phyloP scores from a whole-genome alignment of 2,797 vertebrate species.

The Rhynchotus rufescens region DNA sequence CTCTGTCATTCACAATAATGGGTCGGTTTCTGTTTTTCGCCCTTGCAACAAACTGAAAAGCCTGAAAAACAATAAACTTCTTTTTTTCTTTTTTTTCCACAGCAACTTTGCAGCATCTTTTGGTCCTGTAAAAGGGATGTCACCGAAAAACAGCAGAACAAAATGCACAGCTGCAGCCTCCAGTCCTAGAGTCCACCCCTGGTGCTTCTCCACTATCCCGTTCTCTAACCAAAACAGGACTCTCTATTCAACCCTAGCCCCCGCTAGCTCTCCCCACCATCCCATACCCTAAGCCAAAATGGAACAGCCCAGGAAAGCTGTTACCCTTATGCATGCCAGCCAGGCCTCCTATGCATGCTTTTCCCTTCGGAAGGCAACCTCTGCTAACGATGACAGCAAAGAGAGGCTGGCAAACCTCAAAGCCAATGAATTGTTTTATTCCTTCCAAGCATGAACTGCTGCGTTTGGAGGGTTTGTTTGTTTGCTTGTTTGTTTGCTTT shows the following conservation, averaged over 20 bases:
- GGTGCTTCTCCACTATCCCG: neutral
- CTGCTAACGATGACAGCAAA: neutral
- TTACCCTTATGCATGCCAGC: no score
- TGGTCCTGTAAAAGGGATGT: no score
- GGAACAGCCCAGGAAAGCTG: no score
- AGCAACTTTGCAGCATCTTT: neutral
- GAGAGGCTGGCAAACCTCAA: neutral
- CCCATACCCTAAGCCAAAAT: neutral
- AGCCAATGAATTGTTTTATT: accelerated
- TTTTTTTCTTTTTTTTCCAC: no score
- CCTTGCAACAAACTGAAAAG: neutral
- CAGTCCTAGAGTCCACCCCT: neutral
- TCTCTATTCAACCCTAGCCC: no score
- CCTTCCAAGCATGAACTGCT: neutral
- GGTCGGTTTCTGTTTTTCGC: no score
- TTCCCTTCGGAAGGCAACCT: neutral
- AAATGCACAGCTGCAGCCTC: neutral
- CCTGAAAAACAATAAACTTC: neutral
- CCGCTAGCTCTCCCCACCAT: neutral
- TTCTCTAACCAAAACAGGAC: neutral
- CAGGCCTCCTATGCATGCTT: neutral
- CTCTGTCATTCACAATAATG: neutral
- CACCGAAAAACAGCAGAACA: neutral
- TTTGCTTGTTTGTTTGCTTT: neutral
- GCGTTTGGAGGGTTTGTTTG: neutral